Conservation (phyloP, 1,140 invertebrate genomes). For the Saxidomus purpurata region DNA sequence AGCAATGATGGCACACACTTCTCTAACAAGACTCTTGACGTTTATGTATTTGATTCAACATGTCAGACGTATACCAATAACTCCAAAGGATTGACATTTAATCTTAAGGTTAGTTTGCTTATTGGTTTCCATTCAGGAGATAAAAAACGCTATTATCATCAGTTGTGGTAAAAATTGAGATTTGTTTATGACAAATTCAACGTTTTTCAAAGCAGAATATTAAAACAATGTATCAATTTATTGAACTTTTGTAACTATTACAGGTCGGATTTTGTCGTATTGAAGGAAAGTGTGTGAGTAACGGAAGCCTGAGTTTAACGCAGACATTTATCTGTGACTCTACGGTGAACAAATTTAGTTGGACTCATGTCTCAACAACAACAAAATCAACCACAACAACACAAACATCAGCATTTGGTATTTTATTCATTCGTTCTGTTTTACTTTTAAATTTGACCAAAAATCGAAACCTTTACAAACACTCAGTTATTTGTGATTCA, state of each 20-base stretch:
- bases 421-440: too few relatives aligned
- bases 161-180: too few relatives aligned
- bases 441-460: too few relatives aligned
- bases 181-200: too few relatives aligned
- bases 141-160: too few relatives aligned
- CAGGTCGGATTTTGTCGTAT: conserved; percentile 2
- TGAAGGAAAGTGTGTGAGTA: background rate
- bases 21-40: background rate
- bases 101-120: background rate
- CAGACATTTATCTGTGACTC: conserved; percentile 1
- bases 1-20: conserved; percentile 45
- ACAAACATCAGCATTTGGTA: background rate
- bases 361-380: background rate
- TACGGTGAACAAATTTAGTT: background rate
- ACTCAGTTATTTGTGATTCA: too few relatives aligned
- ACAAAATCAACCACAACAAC: background rate
- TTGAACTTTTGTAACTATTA: background rate
- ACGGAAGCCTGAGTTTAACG: background rate
- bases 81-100: background rate
- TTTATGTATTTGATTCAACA: conserved; percentile 23
- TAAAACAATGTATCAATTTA: too few relatives aligned
- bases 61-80: background rate
- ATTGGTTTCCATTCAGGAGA: too few relatives aligned
- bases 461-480: too few relatives aligned
- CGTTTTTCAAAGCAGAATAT: too few relatives aligned